phyloP scores from a whole-genome alignment of 2,113 vertebrate species.

The Salminus brasiliensis region DNA sequence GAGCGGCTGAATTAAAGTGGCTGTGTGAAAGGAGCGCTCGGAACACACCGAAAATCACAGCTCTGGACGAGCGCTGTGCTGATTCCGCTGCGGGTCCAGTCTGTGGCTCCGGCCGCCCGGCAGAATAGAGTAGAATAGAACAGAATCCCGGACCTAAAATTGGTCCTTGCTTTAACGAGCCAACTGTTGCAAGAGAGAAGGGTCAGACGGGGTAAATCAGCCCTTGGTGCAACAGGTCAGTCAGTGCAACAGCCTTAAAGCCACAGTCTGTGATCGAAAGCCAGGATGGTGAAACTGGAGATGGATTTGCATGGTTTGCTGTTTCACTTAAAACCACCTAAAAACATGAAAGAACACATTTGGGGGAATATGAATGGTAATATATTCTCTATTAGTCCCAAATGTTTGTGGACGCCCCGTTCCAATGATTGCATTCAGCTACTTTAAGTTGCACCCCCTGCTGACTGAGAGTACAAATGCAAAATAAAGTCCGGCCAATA shows the following conservation, averaged over 20 bases:
- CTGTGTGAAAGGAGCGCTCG: conserved; percentile 25
- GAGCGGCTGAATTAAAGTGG: conserved; percentile 43
- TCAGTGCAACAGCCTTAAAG: background rate
- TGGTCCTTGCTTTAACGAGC: background rate
- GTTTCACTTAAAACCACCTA: too few species aligned
- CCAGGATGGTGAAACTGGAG: background rate
- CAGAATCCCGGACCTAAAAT: background rate
- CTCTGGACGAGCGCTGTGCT: background rate
- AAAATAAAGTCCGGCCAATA: too few species aligned
- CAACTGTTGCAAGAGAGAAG: background rate
- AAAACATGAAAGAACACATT: too few species aligned
- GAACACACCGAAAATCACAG: conserved; percentile 27
- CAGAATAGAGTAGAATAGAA: background rate
- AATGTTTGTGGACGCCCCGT: too few species aligned
- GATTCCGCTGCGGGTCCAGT: background rate
- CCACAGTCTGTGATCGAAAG: background rate
- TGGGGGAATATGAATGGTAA: too few species aligned
- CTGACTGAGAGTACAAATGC: too few species aligned
- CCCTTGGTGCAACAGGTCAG: background rate
- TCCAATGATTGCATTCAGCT: too few species aligned
- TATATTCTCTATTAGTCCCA: too few species aligned
- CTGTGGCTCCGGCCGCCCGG: background rate
- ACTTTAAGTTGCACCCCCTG: too few species aligned
- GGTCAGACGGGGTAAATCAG: background rate
- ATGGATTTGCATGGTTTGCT: too few species aligned